phyloP scores from a whole-genome alignment of 2,888 invertebrate genomes.

The Drosophila prolongata region DNA sequence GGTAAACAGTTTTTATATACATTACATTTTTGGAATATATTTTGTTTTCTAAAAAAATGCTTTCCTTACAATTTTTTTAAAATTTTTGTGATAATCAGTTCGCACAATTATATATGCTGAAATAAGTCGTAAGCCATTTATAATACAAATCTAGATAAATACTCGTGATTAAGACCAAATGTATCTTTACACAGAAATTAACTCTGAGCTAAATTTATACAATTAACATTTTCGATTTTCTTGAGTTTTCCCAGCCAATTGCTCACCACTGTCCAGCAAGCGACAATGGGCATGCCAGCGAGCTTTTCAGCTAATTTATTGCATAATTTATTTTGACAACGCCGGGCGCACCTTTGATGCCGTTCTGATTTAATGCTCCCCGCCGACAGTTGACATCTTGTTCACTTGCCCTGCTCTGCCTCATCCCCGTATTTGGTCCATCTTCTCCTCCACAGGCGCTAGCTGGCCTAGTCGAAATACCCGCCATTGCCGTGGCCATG shows the following conservation, averaged over 20 bases:
- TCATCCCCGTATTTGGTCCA: constrained; percentile 1
- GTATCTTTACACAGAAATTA: no score
- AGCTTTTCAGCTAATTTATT: constrained; percentile 61
- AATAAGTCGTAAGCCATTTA: no score
- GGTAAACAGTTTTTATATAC: not conserved
- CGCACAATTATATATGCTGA: no score
- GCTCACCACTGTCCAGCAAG: constrained; percentile 43
- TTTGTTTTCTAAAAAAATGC: no score
- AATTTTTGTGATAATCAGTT: no score
- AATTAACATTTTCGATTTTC: not conserved
- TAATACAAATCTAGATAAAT: no score
- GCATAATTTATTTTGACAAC: constrained; percentile 76
- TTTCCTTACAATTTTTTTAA: no score
- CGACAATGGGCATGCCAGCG: constrained; percentile 39
- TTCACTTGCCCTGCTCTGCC: constrained; percentile 19
- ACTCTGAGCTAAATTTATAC: no score
- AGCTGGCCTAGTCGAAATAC: constrained; percentile 91
- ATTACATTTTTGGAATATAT: no score
- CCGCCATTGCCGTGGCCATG: constrained; percentile 91
- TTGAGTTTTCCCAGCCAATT: constrained; percentile 3
- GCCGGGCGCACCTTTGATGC: constrained; percentile 70
- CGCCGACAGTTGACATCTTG: constrained; percentile 59
- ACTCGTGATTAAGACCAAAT: no score
- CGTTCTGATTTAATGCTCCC: constrained; percentile 62
- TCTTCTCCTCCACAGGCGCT: constrained; percentile 84